phyloP scores from a whole-genome alignment of 92 coral and sea anemone species.

The Actinostola sp. region DNA sequence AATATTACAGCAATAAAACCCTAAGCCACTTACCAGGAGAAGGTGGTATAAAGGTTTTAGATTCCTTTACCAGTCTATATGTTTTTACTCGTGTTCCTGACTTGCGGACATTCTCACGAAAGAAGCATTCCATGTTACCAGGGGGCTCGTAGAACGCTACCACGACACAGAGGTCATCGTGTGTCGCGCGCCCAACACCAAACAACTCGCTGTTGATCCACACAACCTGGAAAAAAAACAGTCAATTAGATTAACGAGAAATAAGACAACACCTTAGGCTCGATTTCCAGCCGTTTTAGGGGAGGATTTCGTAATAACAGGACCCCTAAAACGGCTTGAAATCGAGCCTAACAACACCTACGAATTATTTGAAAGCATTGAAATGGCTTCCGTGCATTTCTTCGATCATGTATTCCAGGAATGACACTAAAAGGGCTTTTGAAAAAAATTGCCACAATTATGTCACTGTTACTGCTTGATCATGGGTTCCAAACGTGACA shows the following conservation, averaged over 20 bases:
- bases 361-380: not conserved
- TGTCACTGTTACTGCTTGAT: too few species aligned
- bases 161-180: constrained; percentile 86
- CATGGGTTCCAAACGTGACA: too few species aligned
- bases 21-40: constrained; percentile 72
- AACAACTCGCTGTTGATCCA: constrained; percentile 91
- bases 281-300: too few species aligned
- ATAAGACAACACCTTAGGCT: too few species aligned
- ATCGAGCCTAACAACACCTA: too few species aligned
- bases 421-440: not conserved
- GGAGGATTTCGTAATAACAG: too few species aligned
- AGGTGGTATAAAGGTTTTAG: constrained; percentile 66
- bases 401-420: not conserved
- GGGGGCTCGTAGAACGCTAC: constrained; percentile 98
- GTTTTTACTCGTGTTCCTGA: constrained; percentile 59
- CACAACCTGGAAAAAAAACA: constrained; percentile 60
- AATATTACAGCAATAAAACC: too few species aligned
- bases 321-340: too few species aligned
- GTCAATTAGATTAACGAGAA: not conserved
- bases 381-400: not conserved
- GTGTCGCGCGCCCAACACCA: constrained; percentile 89
- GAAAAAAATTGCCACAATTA: too few species aligned
- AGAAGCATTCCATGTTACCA: constrained; percentile 91
- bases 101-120: constrained; percentile 73
- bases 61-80: constrained; percentile 47